Evolutionary conservation across 2,888 invertebrate genomes (phyloP).

Genomic region (Mesorhabditis spiculigera): DNA sequence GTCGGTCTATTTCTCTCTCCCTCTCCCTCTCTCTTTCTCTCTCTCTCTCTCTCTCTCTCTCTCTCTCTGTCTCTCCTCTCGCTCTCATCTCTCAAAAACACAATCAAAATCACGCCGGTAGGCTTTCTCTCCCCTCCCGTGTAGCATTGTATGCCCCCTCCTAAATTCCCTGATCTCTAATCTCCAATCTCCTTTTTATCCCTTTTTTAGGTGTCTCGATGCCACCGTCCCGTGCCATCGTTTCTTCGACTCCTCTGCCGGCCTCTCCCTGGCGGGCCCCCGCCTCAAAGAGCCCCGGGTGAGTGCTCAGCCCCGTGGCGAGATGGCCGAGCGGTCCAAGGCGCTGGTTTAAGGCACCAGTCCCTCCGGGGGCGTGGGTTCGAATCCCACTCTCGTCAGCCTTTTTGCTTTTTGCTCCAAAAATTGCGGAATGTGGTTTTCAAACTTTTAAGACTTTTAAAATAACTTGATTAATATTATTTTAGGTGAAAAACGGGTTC

Average conservation of each 20-base stretch:
- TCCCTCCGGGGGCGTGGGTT: slow-evolving; percentile 59
- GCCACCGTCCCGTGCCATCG: slow-evolving; percentile 50
- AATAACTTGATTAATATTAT: not conserved
- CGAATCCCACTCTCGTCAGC: slow-evolving; percentile 5
- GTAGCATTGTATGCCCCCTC: not conserved
- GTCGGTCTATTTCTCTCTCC: not conserved
- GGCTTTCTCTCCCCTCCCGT: slow-evolving; percentile 1
- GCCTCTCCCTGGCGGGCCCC: slow-evolving; percentile 47
- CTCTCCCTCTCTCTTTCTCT: slow-evolving; percentile 10
- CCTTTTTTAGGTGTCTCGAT: slow-evolving; percentile 24
- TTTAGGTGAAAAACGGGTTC: slow-evolving; percentile 21
- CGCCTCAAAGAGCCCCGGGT: slow-evolving; percentile 9
- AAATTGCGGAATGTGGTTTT: not conserved
- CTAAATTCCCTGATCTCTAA: not conserved
- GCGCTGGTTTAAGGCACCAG: slow-evolving; percentile 87
- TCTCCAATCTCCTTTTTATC: slow-evolving; percentile 5
- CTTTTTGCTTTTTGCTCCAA: not conserved
- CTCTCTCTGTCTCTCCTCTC: slow-evolving; percentile 12
- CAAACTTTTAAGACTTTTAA: not conserved
- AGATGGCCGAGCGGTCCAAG: slow-evolving; percentile 80
- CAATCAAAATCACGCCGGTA: not conserved
- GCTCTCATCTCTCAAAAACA: not conserved
- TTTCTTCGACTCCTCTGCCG: slow-evolving; percentile 43
- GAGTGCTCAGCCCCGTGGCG: slow-evolving; percentile 10
- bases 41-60: slow-evolving; percentile 8